These are phyloP conservation scores for Tholera decimalis DNA, from an alignment of 2,888 invertebrate genomes.

Conservation along the genomic window DNA sequence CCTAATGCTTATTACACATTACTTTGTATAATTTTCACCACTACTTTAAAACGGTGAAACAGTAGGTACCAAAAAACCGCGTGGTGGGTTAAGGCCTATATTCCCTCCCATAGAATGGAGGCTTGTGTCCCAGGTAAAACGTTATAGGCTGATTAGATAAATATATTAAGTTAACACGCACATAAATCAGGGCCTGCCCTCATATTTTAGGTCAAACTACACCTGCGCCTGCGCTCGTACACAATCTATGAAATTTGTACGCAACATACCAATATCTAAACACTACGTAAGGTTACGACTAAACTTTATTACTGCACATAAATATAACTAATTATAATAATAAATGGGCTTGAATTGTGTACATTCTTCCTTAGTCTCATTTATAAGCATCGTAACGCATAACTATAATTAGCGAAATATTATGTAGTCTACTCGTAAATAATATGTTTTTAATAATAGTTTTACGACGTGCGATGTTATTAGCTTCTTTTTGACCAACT, in stretches of 20 bases:
- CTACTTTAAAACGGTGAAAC: no score
- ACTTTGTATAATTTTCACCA: no score
- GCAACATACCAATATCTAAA: slow-evolving; percentile 18
- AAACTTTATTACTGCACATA: slow-evolving; percentile 32
- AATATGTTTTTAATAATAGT: not conserved
- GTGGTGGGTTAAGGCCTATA: no score
- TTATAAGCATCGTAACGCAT: not conserved
- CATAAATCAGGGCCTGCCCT: slow-evolving; percentile 39
- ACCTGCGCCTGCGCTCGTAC: slow-evolving; percentile 50
- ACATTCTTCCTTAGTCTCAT: slow-evolving; percentile 33
- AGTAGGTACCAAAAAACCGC: no score
- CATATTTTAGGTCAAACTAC: slow-evolving; percentile 56
- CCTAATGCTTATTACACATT: no score
- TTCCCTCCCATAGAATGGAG: no score
- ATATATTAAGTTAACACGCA: slow-evolving; percentile 9
- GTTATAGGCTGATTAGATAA: no score
- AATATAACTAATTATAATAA: slow-evolving; percentile 16
- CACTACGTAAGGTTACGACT: slow-evolving; percentile 17
- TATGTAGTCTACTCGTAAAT: slow-evolving; percentile 11
- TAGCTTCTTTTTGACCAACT: not conserved
- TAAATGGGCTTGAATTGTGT: slow-evolving; percentile 9
- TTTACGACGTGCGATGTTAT: not conserved
- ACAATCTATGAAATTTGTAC: slow-evolving; percentile 42
- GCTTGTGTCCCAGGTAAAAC: no score
- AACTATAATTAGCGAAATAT: not conserved